Conservation (phyloP, 2,113 vertebrate species). For the Candoia aspera region DNA sequence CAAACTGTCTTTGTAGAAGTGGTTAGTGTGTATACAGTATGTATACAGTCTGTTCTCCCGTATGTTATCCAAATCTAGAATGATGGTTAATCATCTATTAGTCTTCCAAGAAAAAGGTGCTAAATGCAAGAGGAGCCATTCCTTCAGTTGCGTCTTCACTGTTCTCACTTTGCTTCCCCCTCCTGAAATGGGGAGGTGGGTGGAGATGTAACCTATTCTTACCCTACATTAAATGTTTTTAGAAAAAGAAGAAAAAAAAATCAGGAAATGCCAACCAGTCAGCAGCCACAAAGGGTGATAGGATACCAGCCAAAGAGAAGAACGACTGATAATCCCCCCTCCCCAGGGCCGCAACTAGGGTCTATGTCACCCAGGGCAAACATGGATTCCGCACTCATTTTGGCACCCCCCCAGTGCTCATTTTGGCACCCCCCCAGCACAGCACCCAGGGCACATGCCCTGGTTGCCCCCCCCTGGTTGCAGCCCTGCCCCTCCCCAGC, state of each 20-base stretch:
- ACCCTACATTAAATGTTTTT: background rate
- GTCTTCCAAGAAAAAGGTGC: background rate
- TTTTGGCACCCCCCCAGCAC: too few relatives aligned
- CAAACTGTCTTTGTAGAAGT: background rate
- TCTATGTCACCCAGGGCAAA: too few relatives aligned
- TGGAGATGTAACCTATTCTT: background rate
- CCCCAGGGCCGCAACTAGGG: too few relatives aligned
- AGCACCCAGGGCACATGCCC: too few relatives aligned
- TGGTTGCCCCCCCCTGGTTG: too few relatives aligned
- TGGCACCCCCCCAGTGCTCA: too few relatives aligned
- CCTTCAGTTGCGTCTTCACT: background rate
- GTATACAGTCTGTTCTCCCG: too few relatives aligned
- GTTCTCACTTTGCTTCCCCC: background rate
- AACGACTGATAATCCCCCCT: background rate
- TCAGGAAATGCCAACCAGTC: background rate
- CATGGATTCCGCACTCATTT: too few relatives aligned
- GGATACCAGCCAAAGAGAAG: background rate
- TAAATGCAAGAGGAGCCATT: background rate
- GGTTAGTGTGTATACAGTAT: background rate
- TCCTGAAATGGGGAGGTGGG: background rate
- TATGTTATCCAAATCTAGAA: background rate
- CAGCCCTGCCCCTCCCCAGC: background rate
- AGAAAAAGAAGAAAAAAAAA: background rate
- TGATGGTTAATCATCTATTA: background rate
- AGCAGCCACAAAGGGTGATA: background rate